Conservation (phyloP, 2,113 vertebrate genomes). For the Acanthochromis polyacanthus region DNA sequence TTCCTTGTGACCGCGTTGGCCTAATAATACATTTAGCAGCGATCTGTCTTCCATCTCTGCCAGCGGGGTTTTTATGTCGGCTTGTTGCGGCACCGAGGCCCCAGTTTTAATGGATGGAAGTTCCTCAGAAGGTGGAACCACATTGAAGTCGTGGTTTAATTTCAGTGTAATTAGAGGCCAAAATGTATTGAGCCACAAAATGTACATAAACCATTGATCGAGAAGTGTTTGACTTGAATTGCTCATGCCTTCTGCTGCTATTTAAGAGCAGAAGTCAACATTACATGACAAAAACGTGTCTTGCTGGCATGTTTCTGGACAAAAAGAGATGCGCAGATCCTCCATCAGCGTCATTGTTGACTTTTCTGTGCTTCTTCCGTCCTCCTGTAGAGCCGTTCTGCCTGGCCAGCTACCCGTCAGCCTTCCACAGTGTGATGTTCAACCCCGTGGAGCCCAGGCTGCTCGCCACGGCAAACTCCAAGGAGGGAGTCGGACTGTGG, state of each 20-base stretch:
- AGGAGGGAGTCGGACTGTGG: constrained; percentile 98
- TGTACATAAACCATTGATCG: too few species aligned
- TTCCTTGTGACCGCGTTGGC: constrained; percentile 51
- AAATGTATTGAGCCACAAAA: too few species aligned
- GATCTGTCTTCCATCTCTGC: constrained; percentile 5
- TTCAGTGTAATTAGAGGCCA: too few species aligned
- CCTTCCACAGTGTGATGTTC: constrained; percentile 99
- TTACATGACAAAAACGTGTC: too few species aligned
- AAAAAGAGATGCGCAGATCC: too few species aligned
- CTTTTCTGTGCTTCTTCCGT: neutral
- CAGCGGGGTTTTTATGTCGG: neutral
- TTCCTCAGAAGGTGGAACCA: neutral
- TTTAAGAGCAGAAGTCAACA: too few species aligned
- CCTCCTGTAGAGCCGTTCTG: constrained; percentile 93
- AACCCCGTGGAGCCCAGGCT: constrained; percentile 97
- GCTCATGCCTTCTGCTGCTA: too few species aligned
- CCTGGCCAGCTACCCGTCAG: constrained; percentile 97
- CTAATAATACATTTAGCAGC: constrained; percentile 54
- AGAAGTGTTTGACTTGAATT: too few species aligned
- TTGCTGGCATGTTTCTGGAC: neutral
- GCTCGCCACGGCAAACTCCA: constrained; percentile 98
- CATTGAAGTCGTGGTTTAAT: neutral
- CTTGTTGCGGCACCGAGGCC: neutral
- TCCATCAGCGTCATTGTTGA: neutral
- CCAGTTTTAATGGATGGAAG: neutral